Base-by-base conservation (phyloP, 2,888 invertebrate genomes). In the Scrobipalpa atriplicella region DNA sequence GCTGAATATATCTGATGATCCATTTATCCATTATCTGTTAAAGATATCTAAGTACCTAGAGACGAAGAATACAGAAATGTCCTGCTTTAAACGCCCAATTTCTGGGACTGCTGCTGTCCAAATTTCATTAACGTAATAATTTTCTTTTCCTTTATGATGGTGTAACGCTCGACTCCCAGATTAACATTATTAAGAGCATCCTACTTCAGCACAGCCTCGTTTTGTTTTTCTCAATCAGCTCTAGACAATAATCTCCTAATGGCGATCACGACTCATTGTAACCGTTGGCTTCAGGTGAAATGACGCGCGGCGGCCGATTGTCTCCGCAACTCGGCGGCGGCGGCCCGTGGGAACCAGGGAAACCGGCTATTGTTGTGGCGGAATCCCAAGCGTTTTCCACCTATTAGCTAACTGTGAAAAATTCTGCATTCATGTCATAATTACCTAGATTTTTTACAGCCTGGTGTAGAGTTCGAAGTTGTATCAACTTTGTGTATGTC, bases 311-410 rank as follows among this genome's bases (percentile, higher is more conserved):
- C 39, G 41, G 10, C 41, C 5, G 2, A 7, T 18, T 13, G 61
- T 9, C 3, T 11, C 8, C 39, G 61, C 18, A 11, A 16, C 7
- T 36, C n/a, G 29, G 10, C 38, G 39, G 10, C 21, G 21, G 19
- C 13, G 29, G 43, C n/a, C 8, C 47, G 62, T 62, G 62, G 62
- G 51, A 62, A 62, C 36, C 62, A 51, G 43, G 51, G 51, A 47
- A 47, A 62, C 51, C 16, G 29, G 62, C 47, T 47, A 21, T 62
- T 43, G 29, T 62, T 43, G 29, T 62, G 62, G 11, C 21, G 36
- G 21, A 16, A 51, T 47, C 62, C 16, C 61, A 19, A 16, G 61
- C 38, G 38, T 19, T 61, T 21, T 21, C 10, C 19, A 61, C 11
- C 62, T 29, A 29, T 47, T 51, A 51, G 62, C 18, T 41, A 39